These are phyloP conservation scores for Leucoraja erinaceus DNA, from an alignment of 2,113 vertebrate genomes.

Conservation along the genomic window DNA sequence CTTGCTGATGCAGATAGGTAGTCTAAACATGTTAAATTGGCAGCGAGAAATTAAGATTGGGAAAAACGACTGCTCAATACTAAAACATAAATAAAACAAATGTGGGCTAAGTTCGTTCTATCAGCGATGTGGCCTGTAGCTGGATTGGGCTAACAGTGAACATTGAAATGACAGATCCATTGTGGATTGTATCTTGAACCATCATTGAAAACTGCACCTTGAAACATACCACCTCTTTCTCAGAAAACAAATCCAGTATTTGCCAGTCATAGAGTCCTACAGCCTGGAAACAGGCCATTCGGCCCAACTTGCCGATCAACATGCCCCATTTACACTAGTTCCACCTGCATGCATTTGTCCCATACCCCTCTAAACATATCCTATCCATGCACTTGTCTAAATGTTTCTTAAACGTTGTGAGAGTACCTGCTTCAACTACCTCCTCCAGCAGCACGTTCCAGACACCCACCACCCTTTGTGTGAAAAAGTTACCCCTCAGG, in stretches of 20 bases:
- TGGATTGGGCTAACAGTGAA: background rate
- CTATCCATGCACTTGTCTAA: too few relatives aligned
- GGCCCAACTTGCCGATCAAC: too few relatives aligned
- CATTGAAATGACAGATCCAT: background rate
- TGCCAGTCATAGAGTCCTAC: background rate
- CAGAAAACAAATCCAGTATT: background rate
- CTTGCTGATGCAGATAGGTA: background rate
- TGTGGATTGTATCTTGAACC: background rate
- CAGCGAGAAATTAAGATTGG: background rate
- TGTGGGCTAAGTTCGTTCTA: background rate
- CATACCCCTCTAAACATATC: too few relatives aligned
- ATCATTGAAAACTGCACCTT: too few relatives aligned
- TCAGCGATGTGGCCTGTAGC: background rate
- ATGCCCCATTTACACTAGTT: too few relatives aligned
- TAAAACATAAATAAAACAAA: background rate
- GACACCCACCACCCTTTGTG: too few relatives aligned
- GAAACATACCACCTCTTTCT: background rate
- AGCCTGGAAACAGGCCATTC: too few relatives aligned
- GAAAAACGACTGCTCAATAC: background rate
- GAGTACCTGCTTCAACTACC: too few relatives aligned
- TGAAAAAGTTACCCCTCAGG: too few relatives aligned
- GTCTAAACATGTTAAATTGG: background rate
- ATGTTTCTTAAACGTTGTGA: too few relatives aligned
- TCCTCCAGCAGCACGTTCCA: too few relatives aligned
- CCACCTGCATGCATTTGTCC: too few relatives aligned